Percentiles rank a stretch among this genome's conserved stretches.
Evolutionary conservation across 2,888 invertebrate genomes (phyloP).

Genomic region (Heliconius sara): DNA sequence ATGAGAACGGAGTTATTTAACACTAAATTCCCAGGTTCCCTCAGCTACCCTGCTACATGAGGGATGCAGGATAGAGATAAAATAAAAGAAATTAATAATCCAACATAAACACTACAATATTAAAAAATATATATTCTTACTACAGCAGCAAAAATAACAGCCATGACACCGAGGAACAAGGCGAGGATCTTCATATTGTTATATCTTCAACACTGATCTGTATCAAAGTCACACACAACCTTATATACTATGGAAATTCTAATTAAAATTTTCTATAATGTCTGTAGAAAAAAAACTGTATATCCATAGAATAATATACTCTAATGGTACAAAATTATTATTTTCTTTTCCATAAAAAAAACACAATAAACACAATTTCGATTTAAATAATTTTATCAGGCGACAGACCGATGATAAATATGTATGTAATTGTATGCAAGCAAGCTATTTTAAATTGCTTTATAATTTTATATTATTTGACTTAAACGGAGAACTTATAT

Average conservation of each 20-base stretch:
- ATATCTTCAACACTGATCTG: not conserved
- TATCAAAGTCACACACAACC: not conserved
- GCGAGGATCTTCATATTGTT: constrained; percentile 21
- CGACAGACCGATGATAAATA: constrained; percentile 48
- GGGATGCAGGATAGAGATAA: too few relatives aligned
- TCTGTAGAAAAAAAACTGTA: not conserved
- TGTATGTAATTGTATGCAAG: constrained; percentile 18
- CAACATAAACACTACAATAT: too few relatives aligned
- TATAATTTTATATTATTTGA: constrained; percentile 22
- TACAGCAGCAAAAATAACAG: constrained; percentile 11
- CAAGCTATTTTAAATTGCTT: constrained; percentile 20
- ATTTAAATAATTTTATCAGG: constrained; percentile 48
- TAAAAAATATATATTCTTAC: constrained; percentile 1
- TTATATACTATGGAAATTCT: constrained; percentile 16
- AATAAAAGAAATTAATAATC: not conserved
- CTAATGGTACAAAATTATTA: not conserved
- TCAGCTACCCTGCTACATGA: too few relatives aligned
- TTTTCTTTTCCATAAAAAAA: not conserved
- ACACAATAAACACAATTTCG: not conserved
- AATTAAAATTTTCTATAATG: not conserved
- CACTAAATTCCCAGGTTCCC: too few relatives aligned
- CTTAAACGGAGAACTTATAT: not conserved
- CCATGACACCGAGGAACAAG: constrained; percentile 5
- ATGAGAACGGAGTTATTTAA: too few relatives aligned
- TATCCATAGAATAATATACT: not conserved